Evolutionary conservation across 2,888 invertebrate genomes (phyloP), one percentile per base, ranked within the genome.

Genomic region (Tipula helvola): DNA sequence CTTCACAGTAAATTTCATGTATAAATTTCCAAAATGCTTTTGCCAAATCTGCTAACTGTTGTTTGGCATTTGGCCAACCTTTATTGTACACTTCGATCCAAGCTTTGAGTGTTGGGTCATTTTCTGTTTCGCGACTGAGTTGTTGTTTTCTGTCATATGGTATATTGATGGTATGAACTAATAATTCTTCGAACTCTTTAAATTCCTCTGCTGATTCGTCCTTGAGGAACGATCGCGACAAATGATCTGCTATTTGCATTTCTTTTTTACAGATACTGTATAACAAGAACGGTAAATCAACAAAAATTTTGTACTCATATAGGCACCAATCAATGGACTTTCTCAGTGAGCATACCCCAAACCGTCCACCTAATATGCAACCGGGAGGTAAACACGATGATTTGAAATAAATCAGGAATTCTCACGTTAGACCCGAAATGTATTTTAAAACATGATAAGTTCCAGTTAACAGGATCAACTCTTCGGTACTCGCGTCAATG

Each of bases 201-300:
- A 87, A 41, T 36, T 86, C 71, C 8, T 52, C 44, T 87, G 87
- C 87, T 57, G 39, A 13, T 13, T 57, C 57, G 57, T 57, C 57
- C 1, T 84, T 87, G 86, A 87, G 52, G 87, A 87, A 85, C 86
- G 4, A 16, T 87, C 87, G 41, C 87, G 88, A 86, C 47, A 87
- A 36, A 86, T 87, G 87, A 86, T 89, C 89, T 8, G 28, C 28
- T 28, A 28, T 28, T 1, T 28, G 28, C 28, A 28, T 28, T 28
- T 28, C 28, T 28, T 28, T 28, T n/a, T n/a, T n/a, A n/a, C n/a
- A n/a, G n/a, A n/a, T n/a, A n/a, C n/a, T n/a, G n/a, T n/a, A n/a
- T n/a, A n/a, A n/a, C n/a, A n/a, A n/a, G n/a, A n/a, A n/a, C n/a
- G n/a, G n/a, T n/a, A n/a, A n/a, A n/a, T n/a, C n/a, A n/a, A n/a